Evolutionary conservation across 2,797 vertebrate genomes (phyloP).

Genomic region (Clarias fuscus): DNA sequence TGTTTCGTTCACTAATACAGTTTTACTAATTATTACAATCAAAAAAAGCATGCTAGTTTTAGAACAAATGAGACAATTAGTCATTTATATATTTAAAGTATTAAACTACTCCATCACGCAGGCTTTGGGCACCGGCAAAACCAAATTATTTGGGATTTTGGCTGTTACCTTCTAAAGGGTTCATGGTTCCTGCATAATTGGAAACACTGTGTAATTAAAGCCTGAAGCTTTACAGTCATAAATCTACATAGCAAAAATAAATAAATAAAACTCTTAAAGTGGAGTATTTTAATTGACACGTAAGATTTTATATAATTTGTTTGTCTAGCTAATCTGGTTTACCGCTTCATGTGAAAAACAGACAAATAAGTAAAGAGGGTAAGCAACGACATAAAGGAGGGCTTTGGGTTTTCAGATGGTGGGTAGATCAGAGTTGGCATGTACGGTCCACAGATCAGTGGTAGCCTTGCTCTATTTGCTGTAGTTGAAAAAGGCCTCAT

Average conservation of each 20-base stretch:
- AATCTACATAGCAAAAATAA: neutral
- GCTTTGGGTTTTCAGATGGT: constrained; percentile 7
- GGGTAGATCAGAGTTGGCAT: constrained; percentile 3
- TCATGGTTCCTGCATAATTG: constrained; percentile 4
- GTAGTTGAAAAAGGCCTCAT: constrained; percentile 20
- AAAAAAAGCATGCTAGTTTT: neutral
- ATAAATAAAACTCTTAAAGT: neutral
- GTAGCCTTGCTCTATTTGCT: constrained; percentile 31
- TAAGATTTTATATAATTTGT: neutral
- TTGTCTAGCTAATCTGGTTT: neutral
- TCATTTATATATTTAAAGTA: constrained; percentile 26
- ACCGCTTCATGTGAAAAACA: neutral
- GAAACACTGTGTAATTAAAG: constrained; percentile 20
- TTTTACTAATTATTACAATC: constrained; percentile 15
- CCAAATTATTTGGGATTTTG: constrained; percentile 21
- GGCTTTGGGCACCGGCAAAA: neutral
- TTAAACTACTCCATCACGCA: constrained; percentile 27
- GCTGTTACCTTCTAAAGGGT: neutral
- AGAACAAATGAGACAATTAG: neutral
- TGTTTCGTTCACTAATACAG: neutral
- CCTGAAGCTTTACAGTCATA: neutral
- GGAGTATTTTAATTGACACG: neutral
- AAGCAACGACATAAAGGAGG: constrained; percentile 11
- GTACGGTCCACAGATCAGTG: constrained; percentile 18
- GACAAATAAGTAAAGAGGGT: neutral